Evolutionary conservation across 2,888 invertebrate species (phyloP), one percentile per base, ranked within the genome.

Genomic region (Drosophila neonasuta): DNA sequence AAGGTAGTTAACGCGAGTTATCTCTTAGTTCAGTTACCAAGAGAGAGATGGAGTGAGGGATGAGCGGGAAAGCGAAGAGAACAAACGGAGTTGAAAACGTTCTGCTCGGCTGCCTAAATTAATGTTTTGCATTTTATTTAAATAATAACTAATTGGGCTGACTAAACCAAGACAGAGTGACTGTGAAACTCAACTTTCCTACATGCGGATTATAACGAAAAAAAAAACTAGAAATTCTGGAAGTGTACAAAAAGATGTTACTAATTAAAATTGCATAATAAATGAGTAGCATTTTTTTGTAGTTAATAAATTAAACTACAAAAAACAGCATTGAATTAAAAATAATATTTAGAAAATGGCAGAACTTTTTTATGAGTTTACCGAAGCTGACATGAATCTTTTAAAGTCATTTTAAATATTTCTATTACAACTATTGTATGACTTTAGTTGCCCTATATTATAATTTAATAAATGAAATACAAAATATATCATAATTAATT

Each of bases 61-160:
- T 39, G 17, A 61, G 41, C 6, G 24, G 17, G 29, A 17, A 20
- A 46, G 42, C 13, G 20, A 7, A 36, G 57, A 62, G 17, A 32
- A 8, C 36, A n/a, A n/a, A 29, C 13, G 9, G 54, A 11, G 46
- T 62, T 46, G 62, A 66, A 54, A 75, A 64, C 64, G 80, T 81
- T 81, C 73, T 73, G 83, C 77, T 71, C 67, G 77, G 86, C 68
- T 80, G 80, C 67, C 66, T 66, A 73, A 87, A 63, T 87, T 73
- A 34, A 83, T 67, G 51, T n/a, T 79, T 82, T 65, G 80, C 77
- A 76, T 73, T 76, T 79, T 85, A 82, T 81, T 87, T 85, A 79
- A 81, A 81, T 87, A 81, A 76, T 68, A 79, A 74, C 62, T 73
- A 77, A 86, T 81, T 87, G 65, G 76, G 60, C 59, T 46, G 60